Evolutionary conservation across 2,888 invertebrate genomes (phyloP).

Genomic region (Oscheius onirici): DNA sequence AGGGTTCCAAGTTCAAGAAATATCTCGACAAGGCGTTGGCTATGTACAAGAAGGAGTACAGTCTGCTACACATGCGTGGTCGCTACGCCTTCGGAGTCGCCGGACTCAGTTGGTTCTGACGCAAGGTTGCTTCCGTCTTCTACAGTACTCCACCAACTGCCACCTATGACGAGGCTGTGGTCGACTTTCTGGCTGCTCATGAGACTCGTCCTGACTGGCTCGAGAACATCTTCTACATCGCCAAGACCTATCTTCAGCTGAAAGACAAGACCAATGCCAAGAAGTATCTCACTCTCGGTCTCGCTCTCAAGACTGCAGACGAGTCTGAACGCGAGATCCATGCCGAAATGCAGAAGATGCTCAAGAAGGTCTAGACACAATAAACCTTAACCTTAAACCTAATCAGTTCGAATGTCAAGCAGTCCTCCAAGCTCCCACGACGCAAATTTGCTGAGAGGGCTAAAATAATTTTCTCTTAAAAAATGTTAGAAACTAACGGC

Average conservation of each 20-base stretch:
- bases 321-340: slow-evolving; percentile 8
- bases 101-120: slow-evolving; percentile 58
- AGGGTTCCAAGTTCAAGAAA: slow-evolving; percentile 66
- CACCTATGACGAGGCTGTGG: slow-evolving; percentile 57
- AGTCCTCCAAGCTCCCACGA: too few species aligned
- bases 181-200: slow-evolving; percentile 65
- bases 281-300: background rate
- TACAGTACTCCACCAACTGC: slow-evolving; percentile 57
- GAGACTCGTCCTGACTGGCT: slow-evolving; percentile 73
- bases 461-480: too few species aligned
- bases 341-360: slow-evolving; percentile 15
- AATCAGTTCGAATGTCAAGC: too few species aligned
- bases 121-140: slow-evolving; percentile 55
- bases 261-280: slow-evolving; percentile 60
- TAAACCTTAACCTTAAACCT: too few species aligned
- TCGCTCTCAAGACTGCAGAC: background rate
- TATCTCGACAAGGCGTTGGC: slow-evolving; percentile 60
- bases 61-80: slow-evolving; percentile 57
- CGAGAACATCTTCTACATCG: slow-evolving; percentile 74
- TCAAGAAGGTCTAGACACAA: background rate
- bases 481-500: too few species aligned
- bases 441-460: too few species aligned
- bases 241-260: slow-evolving; percentile 66
- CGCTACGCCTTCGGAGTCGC: too few species aligned
- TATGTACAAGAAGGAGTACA: slow-evolving; percentile 53